Base-by-base conservation (phyloP, 2,888 invertebrate genomes). In the Sympetrum striolatum region DNA sequence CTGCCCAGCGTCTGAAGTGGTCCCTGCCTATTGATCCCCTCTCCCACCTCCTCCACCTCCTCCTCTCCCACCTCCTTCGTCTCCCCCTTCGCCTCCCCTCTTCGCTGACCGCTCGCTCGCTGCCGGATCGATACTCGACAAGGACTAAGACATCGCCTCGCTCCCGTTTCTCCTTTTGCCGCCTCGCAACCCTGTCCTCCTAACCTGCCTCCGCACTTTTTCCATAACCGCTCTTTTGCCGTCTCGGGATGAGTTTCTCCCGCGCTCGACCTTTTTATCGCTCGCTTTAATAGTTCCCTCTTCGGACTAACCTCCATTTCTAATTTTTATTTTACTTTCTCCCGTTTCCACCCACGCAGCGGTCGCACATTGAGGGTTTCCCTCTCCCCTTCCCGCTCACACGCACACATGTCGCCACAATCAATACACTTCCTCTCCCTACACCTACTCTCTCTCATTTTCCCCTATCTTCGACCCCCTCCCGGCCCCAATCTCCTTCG, bases 381-480 rank as follows among this genome's bases (percentile, higher is more conserved):
- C 31, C 44, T 58, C 15, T 3, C 18, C 12, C 44, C 37, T 73
- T 25, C 39, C 44, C n/a, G 39, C 12, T 44, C 60, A 6, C 80
- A 73, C 73, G 73, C 90, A 80, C 80, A 64, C 58, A 64, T 86
- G 91, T 80, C 81, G 73, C 79, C 91, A 64, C 73, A 64, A 64
- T 81, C 90, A 60, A 79, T 90, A 73, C 73, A 90, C 53, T 80
- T 90, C 90, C 90, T 73, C 82, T 82, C 90, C 90, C 90, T 80
- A 64, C 64, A 90, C 48, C 48, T 90, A 73, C 90, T 73, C 82
- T 82, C 90, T 90, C 90, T 48, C 80, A 39, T 64, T 79, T 53
- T n/a, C 60, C n/a, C 37, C 44, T 64, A 73, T 22, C 82, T 48
- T 90, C 86, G 31, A 25, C 44, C 64, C 82, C 22, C 86, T 25